Evolutionary conservation across 2,888 invertebrate genomes (phyloP).

Genomic region (Ochropacha duplaris): DNA sequence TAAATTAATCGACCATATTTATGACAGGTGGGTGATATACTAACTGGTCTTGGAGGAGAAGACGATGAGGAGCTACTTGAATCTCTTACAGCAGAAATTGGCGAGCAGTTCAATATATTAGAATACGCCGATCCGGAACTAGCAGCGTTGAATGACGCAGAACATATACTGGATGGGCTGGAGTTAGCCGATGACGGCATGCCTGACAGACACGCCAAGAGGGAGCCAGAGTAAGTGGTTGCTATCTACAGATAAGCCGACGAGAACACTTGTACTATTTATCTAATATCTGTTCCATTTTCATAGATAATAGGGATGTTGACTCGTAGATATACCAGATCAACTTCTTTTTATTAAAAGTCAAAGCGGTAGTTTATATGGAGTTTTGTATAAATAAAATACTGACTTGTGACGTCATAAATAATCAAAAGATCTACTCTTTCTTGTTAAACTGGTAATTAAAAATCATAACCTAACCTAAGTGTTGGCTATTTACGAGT

Average conservation of each 20-base stretch:
- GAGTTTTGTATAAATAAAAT: too few relatives aligned
- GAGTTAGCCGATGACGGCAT: conserved; percentile 91
- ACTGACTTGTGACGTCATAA: too few relatives aligned
- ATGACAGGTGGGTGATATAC: conserved; percentile 86
- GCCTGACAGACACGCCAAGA: conserved; percentile 84
- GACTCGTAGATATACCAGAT: too few relatives aligned
- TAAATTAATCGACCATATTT: background rate
- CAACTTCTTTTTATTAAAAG: too few relatives aligned
- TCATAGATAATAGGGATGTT: too few relatives aligned
- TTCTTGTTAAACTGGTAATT: too few relatives aligned
- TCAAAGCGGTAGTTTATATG: too few relatives aligned
- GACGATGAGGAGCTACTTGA: conserved; percentile 93
- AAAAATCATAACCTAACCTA: too few relatives aligned
- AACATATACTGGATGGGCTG: conserved; percentile 93
- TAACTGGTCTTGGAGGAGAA: conserved; percentile 92
- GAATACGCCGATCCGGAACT: conserved; percentile 98
- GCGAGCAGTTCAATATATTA: conserved; percentile 96
- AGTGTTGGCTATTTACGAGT: too few relatives aligned
- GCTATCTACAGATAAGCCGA: background rate
- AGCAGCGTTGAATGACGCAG: conserved; percentile 90
- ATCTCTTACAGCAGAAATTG: conserved; percentile 90
- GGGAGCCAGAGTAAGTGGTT: conserved; percentile 57
- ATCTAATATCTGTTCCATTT: too few relatives aligned
- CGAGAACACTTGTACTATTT: too few relatives aligned
- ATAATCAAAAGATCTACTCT: too few relatives aligned